Conservation (phyloP, 2,888 invertebrate species). For the Ophion costatus region DNA sequence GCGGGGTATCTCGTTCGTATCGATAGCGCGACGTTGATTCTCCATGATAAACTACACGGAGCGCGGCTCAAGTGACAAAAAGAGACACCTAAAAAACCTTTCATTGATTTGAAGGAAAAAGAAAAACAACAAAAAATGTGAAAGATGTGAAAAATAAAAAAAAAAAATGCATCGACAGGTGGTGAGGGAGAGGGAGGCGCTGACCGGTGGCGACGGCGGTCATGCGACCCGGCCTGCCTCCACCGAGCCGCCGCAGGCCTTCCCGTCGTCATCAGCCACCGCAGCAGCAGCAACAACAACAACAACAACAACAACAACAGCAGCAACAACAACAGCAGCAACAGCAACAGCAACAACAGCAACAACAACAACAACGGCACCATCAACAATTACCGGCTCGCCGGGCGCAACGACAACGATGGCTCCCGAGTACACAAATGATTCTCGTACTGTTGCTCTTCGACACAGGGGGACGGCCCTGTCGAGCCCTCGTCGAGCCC, state of each 20-base stretch:
- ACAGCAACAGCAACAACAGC: no score
- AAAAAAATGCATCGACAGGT: constrained; percentile 70
- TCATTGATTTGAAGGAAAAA: no score
- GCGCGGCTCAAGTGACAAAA: not conserved
- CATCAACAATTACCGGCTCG: constrained; percentile 59
- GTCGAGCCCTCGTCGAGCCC: constrained; percentile 73
- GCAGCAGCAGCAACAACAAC: constrained; percentile 68
- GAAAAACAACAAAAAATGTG: no score
- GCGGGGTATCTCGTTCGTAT: not conserved
- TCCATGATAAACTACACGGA: not conserved
- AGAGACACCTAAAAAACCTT: not conserved
- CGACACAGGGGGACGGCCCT: constrained; percentile 79
- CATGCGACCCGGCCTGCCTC: constrained; percentile 87
- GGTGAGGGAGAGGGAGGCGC: constrained; percentile 82
- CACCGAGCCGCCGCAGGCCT: constrained; percentile 84
- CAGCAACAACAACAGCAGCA: constrained; percentile 55
- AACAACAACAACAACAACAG: constrained; percentile 64
- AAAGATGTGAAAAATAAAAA: no score
- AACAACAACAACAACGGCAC: constrained; percentile 69
- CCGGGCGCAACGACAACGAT: constrained; percentile 69
- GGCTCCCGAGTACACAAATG: constrained; percentile 84
- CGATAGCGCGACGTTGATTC: not conserved
- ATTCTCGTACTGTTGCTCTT: constrained; percentile 87
- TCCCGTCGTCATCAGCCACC: constrained; percentile 82
- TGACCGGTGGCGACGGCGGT: constrained; percentile 85